Evolutionary conservation across 2,113 vertebrate species (phyloP).

Genomic region (Odocoileus hemionus): DNA sequence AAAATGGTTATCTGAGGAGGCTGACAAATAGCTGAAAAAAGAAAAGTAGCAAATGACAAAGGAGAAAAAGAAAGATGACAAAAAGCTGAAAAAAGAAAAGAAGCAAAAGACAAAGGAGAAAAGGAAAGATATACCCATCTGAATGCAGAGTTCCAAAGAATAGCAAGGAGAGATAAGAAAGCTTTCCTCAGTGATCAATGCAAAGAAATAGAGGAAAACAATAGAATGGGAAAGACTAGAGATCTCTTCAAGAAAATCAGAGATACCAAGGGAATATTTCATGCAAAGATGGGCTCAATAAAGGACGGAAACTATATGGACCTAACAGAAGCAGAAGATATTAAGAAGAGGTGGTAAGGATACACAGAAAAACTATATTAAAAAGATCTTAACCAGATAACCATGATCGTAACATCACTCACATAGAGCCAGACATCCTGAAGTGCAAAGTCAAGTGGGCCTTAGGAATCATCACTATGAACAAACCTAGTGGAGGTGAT

Average conservation of each 20-base stretch:
- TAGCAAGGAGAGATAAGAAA: background rate
- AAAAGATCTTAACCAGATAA: background rate
- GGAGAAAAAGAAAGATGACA: background rate
- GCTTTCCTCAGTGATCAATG: background rate
- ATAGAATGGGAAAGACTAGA: background rate
- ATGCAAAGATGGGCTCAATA: background rate
- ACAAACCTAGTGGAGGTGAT: background rate
- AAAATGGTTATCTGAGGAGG: background rate
- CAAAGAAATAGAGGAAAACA: background rate
- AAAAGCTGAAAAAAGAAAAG: background rate
- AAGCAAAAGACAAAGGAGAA: too few species aligned
- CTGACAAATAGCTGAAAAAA: background rate
- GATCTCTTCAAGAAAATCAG: background rate
- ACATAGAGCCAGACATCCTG: background rate
- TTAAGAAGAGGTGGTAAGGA: background rate
- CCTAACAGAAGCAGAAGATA: background rate
- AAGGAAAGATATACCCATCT: too few species aligned
- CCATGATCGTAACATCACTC: background rate
- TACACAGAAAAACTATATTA: background rate
- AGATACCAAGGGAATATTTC: background rate
- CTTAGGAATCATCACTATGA: background rate
- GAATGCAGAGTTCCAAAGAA: too few species aligned
- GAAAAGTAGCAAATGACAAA: background rate
- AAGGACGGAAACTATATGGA: background rate
- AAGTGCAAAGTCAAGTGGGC: background rate